Base-by-base conservation (phyloP, 2,888 invertebrate genomes). In the Protula sp. region DNA sequence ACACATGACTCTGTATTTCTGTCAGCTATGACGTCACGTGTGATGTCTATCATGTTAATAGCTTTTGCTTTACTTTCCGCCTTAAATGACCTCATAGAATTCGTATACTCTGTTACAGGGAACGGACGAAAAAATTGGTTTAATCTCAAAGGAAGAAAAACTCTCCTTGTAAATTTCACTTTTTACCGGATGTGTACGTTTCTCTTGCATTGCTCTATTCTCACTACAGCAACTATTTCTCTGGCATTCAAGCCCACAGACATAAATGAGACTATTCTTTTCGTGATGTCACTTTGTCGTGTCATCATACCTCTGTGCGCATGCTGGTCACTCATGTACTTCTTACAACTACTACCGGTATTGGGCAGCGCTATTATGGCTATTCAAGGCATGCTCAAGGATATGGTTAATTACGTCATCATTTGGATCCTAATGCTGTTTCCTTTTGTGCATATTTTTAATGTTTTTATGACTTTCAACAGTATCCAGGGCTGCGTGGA, bases 331-430 rank as follows among this genome's bases (percentile, higher is more conserved):
- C 0, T 62, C 19, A 26, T 64, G n/a, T 64, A 48, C 51, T 62
- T 62, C 59, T 29, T 64, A 0, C 61, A 62, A 28, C 55, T 64
- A n/a, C 29, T 62, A 1, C 64, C 64, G 2, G 50, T 30, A 30
- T 55, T 64, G 26, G 64, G 61, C 27, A 51, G 54, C 57, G 59
- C 58, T 31, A 53, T 62, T 24, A 45, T 62, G 38, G 31, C 45
- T 26, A 54, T 64, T 28, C 57, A 59, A 52, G 29, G 29, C 19
- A 61, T 64, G 64, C 48, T 64, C 9, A 28, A 19, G 19, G 51
- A 59, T 30, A 45, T 64, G 27, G 1, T 56, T 27, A 50, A 59
- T 28, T 64, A 62, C 55, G 22, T 54, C 30, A 19, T 64, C 24
- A n/a, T 64, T 19, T 61, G 50, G 50, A 2, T 59, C 3, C 14